These are phyloP conservation scores for Ommatoiulus sabulosus DNA, from an alignment of 2,888 invertebrate genomes.

Conservation along the genomic window DNA sequence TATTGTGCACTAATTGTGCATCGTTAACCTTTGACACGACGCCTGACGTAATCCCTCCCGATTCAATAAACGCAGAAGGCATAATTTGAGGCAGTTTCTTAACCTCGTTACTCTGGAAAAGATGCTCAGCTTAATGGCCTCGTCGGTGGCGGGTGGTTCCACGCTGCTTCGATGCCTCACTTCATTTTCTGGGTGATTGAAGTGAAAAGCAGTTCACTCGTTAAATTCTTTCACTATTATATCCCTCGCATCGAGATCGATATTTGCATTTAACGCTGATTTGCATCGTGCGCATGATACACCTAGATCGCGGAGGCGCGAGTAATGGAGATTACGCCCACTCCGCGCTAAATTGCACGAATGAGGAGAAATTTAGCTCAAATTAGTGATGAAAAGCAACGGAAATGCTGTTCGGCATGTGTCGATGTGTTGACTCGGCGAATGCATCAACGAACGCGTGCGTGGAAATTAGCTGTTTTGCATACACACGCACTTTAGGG, in stretches of 20 bases:
- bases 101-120: neutral
- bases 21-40: slow-evolving; percentile 9
- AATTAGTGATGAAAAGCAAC: slow-evolving; percentile 21
- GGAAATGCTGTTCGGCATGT: neutral
- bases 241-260: neutral
- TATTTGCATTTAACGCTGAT: slow-evolving; percentile 30
- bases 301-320: neutral
- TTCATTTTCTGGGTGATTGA: slow-evolving; percentile 43
- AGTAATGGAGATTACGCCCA: slow-evolving; percentile 36
- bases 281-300: slow-evolving; percentile 12
- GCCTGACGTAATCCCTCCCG: neutral
- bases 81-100: neutral
- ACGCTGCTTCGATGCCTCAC: neutral
- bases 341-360: neutral
- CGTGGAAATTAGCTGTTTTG: neutral
- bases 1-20: neutral
- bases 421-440: neutral
- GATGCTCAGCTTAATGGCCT: neutral
- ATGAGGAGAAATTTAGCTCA: slow-evolving; percentile 9
- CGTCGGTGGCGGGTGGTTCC: neutral
- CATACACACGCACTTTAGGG: neutral
- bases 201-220: slow-evolving; percentile 31
- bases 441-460: neutral
- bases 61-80: neutral
- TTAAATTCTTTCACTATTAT: slow-evolving; percentile 43